These are phyloP conservation scores for Trochalopteron elliotii DNA, from an alignment of 2,113 vertebrate species.

Conservation along the genomic window DNA sequence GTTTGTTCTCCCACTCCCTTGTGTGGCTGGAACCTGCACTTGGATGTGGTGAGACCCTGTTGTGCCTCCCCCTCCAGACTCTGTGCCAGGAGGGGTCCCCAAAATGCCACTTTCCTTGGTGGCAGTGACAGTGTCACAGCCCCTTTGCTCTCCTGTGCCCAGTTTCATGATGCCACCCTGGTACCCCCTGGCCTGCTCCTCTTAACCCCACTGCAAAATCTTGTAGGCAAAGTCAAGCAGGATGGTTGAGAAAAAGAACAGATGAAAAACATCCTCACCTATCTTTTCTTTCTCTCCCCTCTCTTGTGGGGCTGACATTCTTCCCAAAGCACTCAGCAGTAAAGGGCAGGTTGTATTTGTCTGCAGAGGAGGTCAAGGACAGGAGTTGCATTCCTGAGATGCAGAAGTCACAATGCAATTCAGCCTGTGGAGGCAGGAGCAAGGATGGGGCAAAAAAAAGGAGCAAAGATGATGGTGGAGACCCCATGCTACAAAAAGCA, in stretches of 20 bases:
- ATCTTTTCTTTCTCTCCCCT: not conserved
- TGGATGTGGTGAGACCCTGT: not conserved
- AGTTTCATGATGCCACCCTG: not conserved
- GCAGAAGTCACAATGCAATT: not conserved
- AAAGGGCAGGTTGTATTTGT: not conserved
- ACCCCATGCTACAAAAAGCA: not conserved
- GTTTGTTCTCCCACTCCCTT: not conserved
- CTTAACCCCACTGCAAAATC: not conserved
- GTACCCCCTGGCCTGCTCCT: not conserved
- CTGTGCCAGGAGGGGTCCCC: not conserved
- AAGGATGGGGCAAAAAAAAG: not conserved
- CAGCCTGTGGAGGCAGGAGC: not conserved
- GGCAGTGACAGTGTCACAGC: not conserved
- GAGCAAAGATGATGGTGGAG: not conserved
- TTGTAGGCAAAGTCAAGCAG: not conserved
- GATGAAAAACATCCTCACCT: not conserved
- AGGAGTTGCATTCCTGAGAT: not conserved
- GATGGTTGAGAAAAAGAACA: not conserved
- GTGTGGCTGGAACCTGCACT: not conserved
- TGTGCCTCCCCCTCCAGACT: not conserved
- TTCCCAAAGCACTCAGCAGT: not conserved
- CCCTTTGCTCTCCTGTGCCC: not conserved
- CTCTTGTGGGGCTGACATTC: not conserved
- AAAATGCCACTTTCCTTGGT: accelerated
- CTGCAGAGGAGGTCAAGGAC: not conserved